A percentile compares a stretch with the other conserved stretches of the same genome.
Conservation (phyloP, 2,797 vertebrate genomes). For the Holocentrus rufus region DNA sequence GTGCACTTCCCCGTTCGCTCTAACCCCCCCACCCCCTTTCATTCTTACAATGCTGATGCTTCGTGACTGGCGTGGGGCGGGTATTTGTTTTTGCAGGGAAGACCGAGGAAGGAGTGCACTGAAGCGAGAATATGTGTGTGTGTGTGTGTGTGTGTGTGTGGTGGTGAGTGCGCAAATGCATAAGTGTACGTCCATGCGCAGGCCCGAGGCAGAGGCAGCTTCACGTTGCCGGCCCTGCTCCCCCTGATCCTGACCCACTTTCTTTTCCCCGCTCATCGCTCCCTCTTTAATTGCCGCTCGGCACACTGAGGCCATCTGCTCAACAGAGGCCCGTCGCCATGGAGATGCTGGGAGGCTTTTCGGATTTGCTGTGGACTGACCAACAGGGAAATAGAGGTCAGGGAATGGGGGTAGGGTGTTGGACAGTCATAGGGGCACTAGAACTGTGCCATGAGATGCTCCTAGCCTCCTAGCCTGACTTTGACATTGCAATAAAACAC, state of each 20-base stretch:
- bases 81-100: conserved; percentile 69
- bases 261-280: conserved; percentile 73
- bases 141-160: conserved; percentile 24
- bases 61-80: conserved; percentile 45
- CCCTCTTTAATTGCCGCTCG: conserved; percentile 86
- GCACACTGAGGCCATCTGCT: conserved; percentile 94
- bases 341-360: conserved; percentile 90
- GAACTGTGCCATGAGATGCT: conserved; percentile 39
- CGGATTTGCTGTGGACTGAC: conserved; percentile 85
- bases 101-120: conserved; percentile 51
- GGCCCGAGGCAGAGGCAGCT: conserved; percentile 67
- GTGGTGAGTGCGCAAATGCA: conserved; percentile 28
- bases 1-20: conserved; percentile 14
- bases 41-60: conserved; percentile 46
- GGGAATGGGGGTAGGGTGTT: conserved; percentile 68
- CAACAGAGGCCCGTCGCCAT: conserved; percentile 86
- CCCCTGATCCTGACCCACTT: conserved; percentile 80
- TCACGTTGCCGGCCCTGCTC: conserved; percentile 57
- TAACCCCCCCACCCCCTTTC: conserved; percentile 14
- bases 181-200: conserved; percentile 35
- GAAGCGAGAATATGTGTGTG: conserved; percentile 54
- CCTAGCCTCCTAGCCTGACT: not conserved
- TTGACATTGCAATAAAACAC: conserved; percentile 31
- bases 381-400: conserved; percentile 81
- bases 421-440: conserved; percentile 64